Evolutionary conservation across 2,113 vertebrate genomes (phyloP), one percentile per base, ranked within the genome.

Genomic region (Calidris pugnax): DNA sequence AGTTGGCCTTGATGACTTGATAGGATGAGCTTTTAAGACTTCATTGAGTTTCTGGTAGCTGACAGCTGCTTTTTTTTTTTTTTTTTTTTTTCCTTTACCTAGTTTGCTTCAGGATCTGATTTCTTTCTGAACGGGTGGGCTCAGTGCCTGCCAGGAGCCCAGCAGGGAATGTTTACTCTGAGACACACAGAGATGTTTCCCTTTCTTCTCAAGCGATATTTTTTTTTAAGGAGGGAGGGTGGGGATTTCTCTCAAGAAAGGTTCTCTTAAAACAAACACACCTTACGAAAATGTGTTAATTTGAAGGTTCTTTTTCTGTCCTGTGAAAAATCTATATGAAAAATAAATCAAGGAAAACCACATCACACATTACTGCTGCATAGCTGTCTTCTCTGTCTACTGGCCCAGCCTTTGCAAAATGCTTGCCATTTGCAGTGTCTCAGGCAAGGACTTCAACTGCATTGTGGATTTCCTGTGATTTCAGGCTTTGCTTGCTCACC

Each of bases 51-150:
- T 72, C 69, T 91, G 57, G 43, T 45, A 67, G 72, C 63, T 47
- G 37, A 14, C 39, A 82, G 48, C 35, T 73, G 66, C 57, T 85
- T 87, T 67, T 81, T 41, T 28, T 56, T 32, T 37, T 56, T 19
- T 71, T 94, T 33, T 3, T 96, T 97, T 92, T 97, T 95, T 93
- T 75, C 95, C 95, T 98, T 98, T 98, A 98, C 95, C 92, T 97
- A 96, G 97, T 97, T 98, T 95, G 96, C 97, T 97, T 98, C 97
- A 96, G 97, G 98, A 98, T 98, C 98, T 96, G 93, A 97, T 98
- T 98, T 98, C 96, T 97, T 97, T 96, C 97, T 85, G 96, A 97
- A 97, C 95, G 98, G 97, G 96, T 98, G 95, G 98, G 97, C 97
- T 97, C 90, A 94, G 62, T 43, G 55, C 39, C 89, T 97, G 96